Evolutionary conservation across 2,888 invertebrate genomes (phyloP).

Genomic region (Ceriagrion tenellum): DNA sequence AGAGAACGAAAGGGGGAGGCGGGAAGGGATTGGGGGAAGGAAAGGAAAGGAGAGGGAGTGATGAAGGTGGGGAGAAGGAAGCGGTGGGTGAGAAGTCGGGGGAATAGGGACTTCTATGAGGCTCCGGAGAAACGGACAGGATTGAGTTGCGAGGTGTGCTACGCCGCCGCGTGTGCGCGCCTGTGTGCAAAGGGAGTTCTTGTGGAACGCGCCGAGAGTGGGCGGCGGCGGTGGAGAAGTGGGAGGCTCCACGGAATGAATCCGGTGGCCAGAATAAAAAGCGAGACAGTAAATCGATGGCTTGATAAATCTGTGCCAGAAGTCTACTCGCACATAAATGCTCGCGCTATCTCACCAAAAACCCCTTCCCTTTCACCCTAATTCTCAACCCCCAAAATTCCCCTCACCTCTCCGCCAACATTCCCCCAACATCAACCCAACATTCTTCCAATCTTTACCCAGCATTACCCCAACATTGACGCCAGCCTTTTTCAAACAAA

Average conservation of each 20-base stretch:
- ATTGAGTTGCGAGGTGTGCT: neutral
- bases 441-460: neutral
- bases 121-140: neutral
- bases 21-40: too few relatives aligned
- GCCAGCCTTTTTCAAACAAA: neutral
- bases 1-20: too few relatives aligned
- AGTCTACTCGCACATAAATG: slow-evolving; percentile 48
- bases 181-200: neutral
- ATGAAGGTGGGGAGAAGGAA: neutral
- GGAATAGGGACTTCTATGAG: neutral
- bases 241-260: slow-evolving; percentile 48
- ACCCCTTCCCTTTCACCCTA: neutral
- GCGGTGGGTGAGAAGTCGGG: neutral
- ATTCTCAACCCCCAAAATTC: neutral
- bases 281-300: slow-evolving; percentile 61
- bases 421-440: neutral
- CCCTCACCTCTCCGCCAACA: neutral
- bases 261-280: slow-evolving; percentile 50
- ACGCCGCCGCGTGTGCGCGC: neutral
- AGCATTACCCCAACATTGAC: neutral
- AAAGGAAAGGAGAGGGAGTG: neutral
- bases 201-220: neutral
- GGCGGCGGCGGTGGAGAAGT: neutral
- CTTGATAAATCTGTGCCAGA: slow-evolving; percentile 60
- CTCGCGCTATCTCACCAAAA: neutral